A percentile compares a stretch with the other conserved stretches of the same genome.
These are phyloP conservation scores for Lepidocyrtinus sp. DNA, from an alignment of 2,888 invertebrate species.

Conservation along the genomic window DNA sequence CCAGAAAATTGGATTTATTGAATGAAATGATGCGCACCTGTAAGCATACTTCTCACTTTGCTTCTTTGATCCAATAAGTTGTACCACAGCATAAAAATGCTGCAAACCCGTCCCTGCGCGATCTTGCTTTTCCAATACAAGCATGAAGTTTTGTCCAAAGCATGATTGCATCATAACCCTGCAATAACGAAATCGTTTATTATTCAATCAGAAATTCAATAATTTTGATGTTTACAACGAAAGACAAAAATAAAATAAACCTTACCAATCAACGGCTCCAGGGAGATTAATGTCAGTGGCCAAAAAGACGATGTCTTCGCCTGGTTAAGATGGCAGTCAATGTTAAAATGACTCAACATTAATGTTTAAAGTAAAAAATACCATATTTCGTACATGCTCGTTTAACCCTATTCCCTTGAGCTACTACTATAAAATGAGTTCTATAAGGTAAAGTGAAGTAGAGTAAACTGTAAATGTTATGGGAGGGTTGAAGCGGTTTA, in stretches of 20 bases:
- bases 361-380: neutral
- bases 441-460: too few species aligned
- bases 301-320: slow-evolving; percentile 99
- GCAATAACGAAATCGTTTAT: neutral
- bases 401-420: too few species aligned
- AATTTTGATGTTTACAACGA: neutral
- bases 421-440: too few species aligned
- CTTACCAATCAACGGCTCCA: slow-evolving; percentile 95
- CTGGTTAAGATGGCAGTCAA: too few species aligned
- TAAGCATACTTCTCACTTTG: slow-evolving; percentile 99
- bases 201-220: neutral
- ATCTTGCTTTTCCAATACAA: slow-evolving; percentile 98
- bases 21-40: slow-evolving; percentile 78
- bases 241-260: neutral
- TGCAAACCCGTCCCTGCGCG: slow-evolving; percentile 97
- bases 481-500: too few species aligned
- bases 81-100: slow-evolving; percentile 98
- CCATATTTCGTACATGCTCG: too few species aligned
- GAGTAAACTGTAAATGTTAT: too few species aligned
- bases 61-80: slow-evolving; percentile 97
- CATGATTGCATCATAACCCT: slow-evolving; percentile 99
- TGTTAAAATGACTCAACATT: neutral
- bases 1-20: neutral
- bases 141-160: slow-evolving; percentile 99
- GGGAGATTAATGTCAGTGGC: slow-evolving; percentile 99